Conservation (phyloP, 2,888 invertebrate species). For the Xestia c-nigrum region DNA sequence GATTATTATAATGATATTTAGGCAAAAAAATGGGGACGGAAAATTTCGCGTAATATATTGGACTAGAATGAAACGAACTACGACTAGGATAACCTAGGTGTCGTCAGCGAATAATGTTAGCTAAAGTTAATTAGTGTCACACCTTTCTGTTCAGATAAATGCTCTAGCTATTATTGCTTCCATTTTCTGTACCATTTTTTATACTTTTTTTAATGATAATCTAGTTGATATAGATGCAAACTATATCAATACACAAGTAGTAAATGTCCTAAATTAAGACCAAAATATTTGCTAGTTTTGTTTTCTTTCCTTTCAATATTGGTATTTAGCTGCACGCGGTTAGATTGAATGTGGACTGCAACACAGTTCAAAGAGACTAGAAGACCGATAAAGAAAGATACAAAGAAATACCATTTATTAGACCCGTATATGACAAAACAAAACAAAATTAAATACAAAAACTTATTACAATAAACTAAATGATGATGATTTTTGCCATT, state of each 20-base stretch:
- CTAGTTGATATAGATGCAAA: not conserved
- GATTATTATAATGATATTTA: constrained; percentile 1
- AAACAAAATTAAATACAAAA: too few relatives aligned
- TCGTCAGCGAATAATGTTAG: not conserved
- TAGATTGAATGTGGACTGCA: too few relatives aligned
- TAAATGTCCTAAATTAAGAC: too few relatives aligned
- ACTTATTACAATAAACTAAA: too few relatives aligned
- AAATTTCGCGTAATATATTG: not conserved
- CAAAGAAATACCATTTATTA: too few relatives aligned
- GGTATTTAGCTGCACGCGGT: not conserved
- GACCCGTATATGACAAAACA: too few relatives aligned
- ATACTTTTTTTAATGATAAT: not conserved
- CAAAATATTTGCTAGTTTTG: not conserved
- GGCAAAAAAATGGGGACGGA: not conserved
- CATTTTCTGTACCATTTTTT: too few relatives aligned
- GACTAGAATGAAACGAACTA: not conserved
- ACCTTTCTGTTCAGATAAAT: not conserved
- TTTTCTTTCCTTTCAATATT: not conserved
- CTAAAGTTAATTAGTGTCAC: not conserved
- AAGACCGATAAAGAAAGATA: too few relatives aligned
- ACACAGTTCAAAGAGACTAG: too few relatives aligned
- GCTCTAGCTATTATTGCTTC: too few relatives aligned
- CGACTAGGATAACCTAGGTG: not conserved
- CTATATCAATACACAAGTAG: too few relatives aligned
- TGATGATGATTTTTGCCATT: not conserved